Evolutionary conservation across 1,140 invertebrate species (phyloP).

Genomic region (Agrypnia vestita): DNA sequence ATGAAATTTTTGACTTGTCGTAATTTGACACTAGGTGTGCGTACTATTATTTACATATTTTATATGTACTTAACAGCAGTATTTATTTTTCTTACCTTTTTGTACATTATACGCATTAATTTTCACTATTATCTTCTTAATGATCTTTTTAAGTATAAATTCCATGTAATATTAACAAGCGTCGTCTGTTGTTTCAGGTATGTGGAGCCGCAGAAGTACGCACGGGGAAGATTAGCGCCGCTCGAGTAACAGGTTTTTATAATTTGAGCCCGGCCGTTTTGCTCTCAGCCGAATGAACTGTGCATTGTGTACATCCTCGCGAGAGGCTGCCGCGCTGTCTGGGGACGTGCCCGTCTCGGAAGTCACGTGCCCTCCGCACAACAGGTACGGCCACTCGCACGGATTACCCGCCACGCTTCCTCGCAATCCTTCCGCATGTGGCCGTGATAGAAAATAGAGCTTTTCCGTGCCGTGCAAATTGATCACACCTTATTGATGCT

Average conservation of each 20-base stretch:
- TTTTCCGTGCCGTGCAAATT: not conserved
- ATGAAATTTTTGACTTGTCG: no score
- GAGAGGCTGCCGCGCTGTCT: not conserved
- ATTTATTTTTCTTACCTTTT: no score
- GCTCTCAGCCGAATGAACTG: slow-evolving; percentile 11
- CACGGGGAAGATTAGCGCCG: not conserved
- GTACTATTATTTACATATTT: no score
- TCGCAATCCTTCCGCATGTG: not conserved
- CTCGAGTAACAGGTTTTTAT: slow-evolving; percentile 27
- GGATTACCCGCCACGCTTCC: not conserved
- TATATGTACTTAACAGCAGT: no score
- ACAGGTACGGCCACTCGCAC: slow-evolving; percentile 27
- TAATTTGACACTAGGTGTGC: no score
- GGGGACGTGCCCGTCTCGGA: slow-evolving; percentile 22
- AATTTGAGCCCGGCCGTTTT: slow-evolving; percentile 23
- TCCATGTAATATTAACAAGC: not conserved
- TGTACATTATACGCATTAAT: no score
- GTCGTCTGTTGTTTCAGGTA: slow-evolving; percentile 20
- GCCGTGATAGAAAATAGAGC: not conserved
- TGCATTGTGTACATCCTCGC: not conserved
- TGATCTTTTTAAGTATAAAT: no score
- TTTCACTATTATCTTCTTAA: no score
- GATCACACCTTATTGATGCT: not conserved
- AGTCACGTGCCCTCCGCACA: slow-evolving; percentile 24
- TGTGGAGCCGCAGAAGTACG: slow-evolving; percentile 8